These are phyloP conservation scores for Sicus ferrugineus DNA, from an alignment of 2,888 invertebrate species.

Conservation along the genomic window DNA sequence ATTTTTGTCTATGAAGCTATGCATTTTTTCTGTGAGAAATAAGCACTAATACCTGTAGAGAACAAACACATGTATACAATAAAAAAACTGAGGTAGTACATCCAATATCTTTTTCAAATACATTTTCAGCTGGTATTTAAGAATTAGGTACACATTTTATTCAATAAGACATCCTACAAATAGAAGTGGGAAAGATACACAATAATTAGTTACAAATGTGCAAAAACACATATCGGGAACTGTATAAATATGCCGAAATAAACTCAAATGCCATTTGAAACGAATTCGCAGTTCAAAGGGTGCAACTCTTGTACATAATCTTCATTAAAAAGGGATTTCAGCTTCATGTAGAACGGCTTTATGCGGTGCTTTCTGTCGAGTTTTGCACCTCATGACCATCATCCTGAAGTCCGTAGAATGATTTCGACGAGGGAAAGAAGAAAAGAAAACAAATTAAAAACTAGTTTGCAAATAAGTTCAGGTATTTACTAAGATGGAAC, in stretches of 20 bases:
- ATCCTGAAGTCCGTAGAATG: conserved; percentile 48
- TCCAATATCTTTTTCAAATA: no score
- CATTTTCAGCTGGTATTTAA: conserved; percentile 22
- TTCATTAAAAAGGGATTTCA: conserved; percentile 19
- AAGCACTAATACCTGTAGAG: no score
- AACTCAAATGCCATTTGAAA: conserved; percentile 9
- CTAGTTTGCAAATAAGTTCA: no score
- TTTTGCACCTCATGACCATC: conserved; percentile 64
- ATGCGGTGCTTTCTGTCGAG: conserved; percentile 65
- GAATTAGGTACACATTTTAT: conserved; percentile 30
- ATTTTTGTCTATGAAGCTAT: no score
- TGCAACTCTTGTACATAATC: conserved; percentile 25
- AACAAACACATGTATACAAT: no score
- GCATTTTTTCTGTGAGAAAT: no score
- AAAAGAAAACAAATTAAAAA: conserved; percentile 27
- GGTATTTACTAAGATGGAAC: neutral
- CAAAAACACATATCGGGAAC: neutral
- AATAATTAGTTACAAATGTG: conserved; percentile 22
- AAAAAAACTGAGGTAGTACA: no score
- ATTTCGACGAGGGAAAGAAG: conserved; percentile 39
- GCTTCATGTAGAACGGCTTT: conserved; percentile 40
- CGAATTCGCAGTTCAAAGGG: conserved; percentile 18
- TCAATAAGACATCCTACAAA: conserved; percentile 33
- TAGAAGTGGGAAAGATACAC: conserved; percentile 29
- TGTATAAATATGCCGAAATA: neutral